phyloP scores from a whole-genome alignment of 2,113 vertebrate species.

The Choloepus hoffmanni region DNA sequence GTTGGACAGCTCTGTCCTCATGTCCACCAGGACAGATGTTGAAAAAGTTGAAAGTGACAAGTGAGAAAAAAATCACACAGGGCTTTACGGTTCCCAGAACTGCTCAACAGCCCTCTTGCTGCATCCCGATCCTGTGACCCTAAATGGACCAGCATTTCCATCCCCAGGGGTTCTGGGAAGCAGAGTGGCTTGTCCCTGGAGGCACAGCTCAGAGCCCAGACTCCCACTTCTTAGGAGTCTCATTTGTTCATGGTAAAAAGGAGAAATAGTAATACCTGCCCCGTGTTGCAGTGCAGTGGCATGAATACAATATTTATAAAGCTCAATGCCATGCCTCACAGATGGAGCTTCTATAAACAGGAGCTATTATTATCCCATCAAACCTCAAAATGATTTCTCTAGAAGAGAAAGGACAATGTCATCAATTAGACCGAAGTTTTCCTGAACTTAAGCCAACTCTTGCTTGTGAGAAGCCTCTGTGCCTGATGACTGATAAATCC shows the following conservation, averaged over 20 bases:
- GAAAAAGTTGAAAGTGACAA: neutral
- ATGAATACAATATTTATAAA: neutral
- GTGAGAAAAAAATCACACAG: neutral
- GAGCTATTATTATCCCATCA: neutral
- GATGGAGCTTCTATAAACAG: neutral
- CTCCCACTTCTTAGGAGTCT: neutral
- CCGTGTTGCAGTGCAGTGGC: neutral
- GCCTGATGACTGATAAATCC: neutral
- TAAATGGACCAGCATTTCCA: neutral
- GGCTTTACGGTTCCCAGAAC: neutral
- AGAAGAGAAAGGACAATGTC: neutral
- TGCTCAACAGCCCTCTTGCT: neutral
- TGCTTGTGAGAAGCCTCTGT: neutral
- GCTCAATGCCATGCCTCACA: rapidly evolving
- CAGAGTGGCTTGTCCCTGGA: neutral
- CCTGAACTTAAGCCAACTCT: neutral
- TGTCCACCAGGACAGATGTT: no score
- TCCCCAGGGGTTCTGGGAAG: neutral
- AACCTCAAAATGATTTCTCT: neutral
- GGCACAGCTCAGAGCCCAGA: neutral
- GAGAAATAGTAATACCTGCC: no score
- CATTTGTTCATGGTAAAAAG: rapidly evolving
- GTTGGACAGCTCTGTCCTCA: neutral
- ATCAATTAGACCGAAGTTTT: neutral
- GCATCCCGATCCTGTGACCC: neutral